A percentile compares a stretch with the other conserved stretches of the same genome.
Conservation (phyloP, 2,113 vertebrate species). For the Paralichthys olivaceus region DNA sequence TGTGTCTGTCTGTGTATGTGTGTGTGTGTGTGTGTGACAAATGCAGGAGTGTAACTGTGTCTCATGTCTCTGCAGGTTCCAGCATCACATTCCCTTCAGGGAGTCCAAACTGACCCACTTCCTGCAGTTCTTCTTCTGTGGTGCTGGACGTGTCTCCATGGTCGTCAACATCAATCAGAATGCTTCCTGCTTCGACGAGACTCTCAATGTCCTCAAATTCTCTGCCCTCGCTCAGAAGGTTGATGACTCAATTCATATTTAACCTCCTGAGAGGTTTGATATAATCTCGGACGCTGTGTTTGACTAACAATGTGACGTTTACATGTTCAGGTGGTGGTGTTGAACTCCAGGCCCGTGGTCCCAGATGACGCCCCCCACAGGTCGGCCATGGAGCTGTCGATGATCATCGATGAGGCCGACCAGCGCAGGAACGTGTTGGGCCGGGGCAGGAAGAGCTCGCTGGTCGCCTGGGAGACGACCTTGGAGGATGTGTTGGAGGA, state of each 20-base stretch:
- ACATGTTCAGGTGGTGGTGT: slow-evolving; percentile 60
- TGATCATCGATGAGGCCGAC: slow-evolving; percentile 60
- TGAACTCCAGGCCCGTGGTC: slow-evolving; percentile 15
- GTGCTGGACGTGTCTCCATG: slow-evolving; percentile 92
- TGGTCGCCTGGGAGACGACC: slow-evolving; percentile 65
- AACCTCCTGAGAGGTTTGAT: neutral
- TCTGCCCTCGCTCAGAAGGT: slow-evolving; percentile 94
- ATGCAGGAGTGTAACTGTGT: neutral
- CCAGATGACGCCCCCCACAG: slow-evolving; percentile 26
- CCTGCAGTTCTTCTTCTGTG: slow-evolving; percentile 95
- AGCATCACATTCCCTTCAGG: slow-evolving; percentile 92
- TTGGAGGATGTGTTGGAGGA: slow-evolving; percentile 71
- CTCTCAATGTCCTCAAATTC: slow-evolving; percentile 94
- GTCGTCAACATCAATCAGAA: slow-evolving; percentile 94
- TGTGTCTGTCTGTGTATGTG: neutral
- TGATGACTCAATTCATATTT: neutral
- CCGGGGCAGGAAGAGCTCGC: slow-evolving; percentile 56
- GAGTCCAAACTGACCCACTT: slow-evolving; percentile 97
- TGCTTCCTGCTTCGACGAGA: slow-evolving; percentile 90
- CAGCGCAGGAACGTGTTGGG: slow-evolving; percentile 15
- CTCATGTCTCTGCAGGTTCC: slow-evolving; percentile 78
- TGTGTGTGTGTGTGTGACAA: neutral
- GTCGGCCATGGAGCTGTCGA: slow-evolving; percentile 65
- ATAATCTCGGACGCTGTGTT: neutral
- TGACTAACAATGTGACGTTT: neutral